Evolutionary conservation across 2,888 invertebrate species (phyloP), one percentile per base, ranked within the genome.

Genomic region (Chrysolina oricalcia): DNA sequence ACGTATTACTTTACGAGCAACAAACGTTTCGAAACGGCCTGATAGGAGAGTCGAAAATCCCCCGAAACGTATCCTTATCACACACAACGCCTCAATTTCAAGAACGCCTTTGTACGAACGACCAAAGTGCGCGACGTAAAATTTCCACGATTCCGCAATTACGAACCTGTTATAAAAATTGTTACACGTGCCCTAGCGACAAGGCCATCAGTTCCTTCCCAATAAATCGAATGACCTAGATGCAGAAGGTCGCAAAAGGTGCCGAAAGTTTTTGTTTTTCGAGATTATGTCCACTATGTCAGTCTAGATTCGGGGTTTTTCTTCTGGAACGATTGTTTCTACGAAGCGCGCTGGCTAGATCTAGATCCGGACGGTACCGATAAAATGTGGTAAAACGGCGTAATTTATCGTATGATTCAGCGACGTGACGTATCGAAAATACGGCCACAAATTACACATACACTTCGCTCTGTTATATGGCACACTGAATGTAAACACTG

Each of bases 161-260:
- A 77, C 74, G 76, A 82, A 83, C 83, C 83, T 83, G 83, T 82
- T 83, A 80, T 81, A 79, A 80, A 80, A 79, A 80, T 74, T 74
- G 75, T 80, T 81, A 85, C 86, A 86, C 86, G 86, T 86, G 86
- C 86, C 85, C 83, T 85, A 85, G 81, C 83, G 84, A 85, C 87
- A 87, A 87, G 87, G 87, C 86, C 87, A 86, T 84, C 85, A 85
- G 84, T 86, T 84, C 84, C 84, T 84, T 81, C 81, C 82, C 82
- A 84, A 84, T 83, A 84, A 86, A 86, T 86, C 84, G 84, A 83
- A 83, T 87, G 88, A 87, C 88, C 88, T 87, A 87, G 85, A 87
- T 87, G 85, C 78, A 82, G 87, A 87, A 87, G 88, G 87, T 86
- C 86, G 85, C 78, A 83, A 85, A 80, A 81, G 82, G 80, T 78